A percentile compares a stretch with the other conserved stretches of the same genome.
phyloP scores from a whole-genome alignment of 2,113 vertebrate species.

The Notarius lentiginosus region DNA sequence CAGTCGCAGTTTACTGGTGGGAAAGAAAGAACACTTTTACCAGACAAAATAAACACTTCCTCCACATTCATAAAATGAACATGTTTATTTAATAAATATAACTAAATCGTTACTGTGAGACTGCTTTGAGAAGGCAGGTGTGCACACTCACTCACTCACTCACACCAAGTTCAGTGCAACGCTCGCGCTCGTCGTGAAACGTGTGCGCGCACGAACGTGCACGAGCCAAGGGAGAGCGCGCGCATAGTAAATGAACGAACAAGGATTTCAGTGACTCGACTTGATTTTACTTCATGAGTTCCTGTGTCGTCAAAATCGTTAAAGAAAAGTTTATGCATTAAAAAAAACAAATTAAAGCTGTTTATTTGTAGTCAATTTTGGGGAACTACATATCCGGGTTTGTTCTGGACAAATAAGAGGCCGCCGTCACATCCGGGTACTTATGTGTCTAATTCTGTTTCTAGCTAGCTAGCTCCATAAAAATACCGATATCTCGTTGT shows the following conservation, averaged over 20 bases:
- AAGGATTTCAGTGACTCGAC: not conserved
- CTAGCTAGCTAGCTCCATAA: not conserved
- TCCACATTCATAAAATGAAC: not conserved
- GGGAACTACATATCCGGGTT: not conserved
- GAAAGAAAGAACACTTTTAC: conserved; percentile 32
- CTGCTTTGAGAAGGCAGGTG: not conserved
- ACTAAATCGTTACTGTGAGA: not conserved
- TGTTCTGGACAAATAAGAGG: not conserved
- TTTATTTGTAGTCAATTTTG: not conserved
- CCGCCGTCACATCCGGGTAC: not conserved
- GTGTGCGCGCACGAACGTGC: not conserved
- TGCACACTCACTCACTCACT: too few relatives aligned
- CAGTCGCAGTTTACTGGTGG: conserved; percentile 51
- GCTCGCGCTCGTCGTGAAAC: too few relatives aligned
- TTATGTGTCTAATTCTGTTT: not conserved
- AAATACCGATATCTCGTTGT: not conserved
- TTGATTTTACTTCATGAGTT: not conserved
- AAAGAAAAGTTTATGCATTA: not conserved
- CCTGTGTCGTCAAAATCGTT: too few relatives aligned
- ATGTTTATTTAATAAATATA: not conserved
- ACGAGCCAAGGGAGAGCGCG: not conserved
- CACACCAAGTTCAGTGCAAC: not conserved
- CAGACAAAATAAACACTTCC: not conserved
- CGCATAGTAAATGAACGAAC: not conserved
- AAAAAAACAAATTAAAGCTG: not conserved